Percentiles rank a stretch among this genome's conserved stretches.
Evolutionary conservation across 2,113 vertebrate genomes (phyloP).

Genomic region (Chrysemys picta): DNA sequence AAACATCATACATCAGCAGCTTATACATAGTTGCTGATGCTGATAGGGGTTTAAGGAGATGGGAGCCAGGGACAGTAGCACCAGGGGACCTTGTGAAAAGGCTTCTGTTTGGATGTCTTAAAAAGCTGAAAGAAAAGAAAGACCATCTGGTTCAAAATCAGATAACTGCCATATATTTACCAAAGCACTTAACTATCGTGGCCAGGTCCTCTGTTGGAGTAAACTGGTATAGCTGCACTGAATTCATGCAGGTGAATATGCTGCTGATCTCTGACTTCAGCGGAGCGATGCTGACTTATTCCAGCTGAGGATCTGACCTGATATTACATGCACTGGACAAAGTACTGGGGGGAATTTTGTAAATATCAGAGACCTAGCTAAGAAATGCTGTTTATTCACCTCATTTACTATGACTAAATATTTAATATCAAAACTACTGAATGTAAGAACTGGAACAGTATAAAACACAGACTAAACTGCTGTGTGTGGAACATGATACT

Average conservation of each 20-base stretch:
- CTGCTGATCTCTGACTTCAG: not conserved
- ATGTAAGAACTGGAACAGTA: not conserved
- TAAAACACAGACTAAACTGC: not conserved
- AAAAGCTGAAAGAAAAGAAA: not conserved
- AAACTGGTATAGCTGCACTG: not conserved
- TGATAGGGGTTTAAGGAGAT: not conserved
- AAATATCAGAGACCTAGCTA: not conserved
- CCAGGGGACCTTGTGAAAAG: not conserved
- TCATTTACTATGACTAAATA: not conserved
- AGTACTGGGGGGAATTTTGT: rapidly evolving
- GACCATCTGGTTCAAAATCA: not conserved
- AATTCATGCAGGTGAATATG: not conserved
- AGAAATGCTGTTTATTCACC: not conserved
- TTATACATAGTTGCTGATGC: not conserved
- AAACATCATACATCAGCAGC: not conserved
- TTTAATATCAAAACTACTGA: not conserved
- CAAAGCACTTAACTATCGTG: not conserved
- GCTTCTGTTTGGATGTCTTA: not conserved
- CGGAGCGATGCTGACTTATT: not conserved
- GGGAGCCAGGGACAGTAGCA: not conserved
- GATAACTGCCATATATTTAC: not conserved
- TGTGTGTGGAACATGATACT: not conserved
- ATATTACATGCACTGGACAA: not conserved
- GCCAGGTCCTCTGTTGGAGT: not conserved
- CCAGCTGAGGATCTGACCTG: not conserved